phyloP scores from a whole-genome alignment of 2,797 vertebrate species.

The Chaenodraco wilsoni region DNA sequence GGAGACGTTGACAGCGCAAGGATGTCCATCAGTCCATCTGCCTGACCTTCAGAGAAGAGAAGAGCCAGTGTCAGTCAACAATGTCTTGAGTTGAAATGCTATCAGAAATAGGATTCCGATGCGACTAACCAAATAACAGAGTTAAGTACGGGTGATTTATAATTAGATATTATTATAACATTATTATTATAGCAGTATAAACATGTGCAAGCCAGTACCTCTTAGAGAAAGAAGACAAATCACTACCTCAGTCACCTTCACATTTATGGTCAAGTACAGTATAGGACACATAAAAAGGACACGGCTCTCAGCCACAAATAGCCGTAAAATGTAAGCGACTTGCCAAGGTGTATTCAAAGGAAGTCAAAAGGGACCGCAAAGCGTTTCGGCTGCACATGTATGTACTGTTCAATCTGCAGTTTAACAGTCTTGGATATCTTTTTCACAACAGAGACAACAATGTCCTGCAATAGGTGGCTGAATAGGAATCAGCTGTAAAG shows the following conservation, averaged over 20 bases:
- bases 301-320: conserved; percentile 3
- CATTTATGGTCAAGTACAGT: neutral
- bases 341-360: conserved; percentile 10
- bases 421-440: conserved; percentile 42
- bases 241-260: conserved; percentile 29
- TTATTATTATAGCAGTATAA: neutral
- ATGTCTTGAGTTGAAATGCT: neutral
- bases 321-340: conserved; percentile 1
- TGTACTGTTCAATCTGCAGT: neutral
- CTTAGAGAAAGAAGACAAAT: conserved; percentile 20
- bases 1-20: conserved; percentile 42
- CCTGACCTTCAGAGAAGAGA: conserved; percentile 14
- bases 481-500: neutral
- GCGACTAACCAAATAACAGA: neutral
- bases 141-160: neutral
- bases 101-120: neutral
- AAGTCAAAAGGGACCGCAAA: conserved; percentile 8
- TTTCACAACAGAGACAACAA: conserved; percentile 7
- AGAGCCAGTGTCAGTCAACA: neutral
- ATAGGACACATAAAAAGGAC: conserved; percentile 44
- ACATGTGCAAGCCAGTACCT: neutral
- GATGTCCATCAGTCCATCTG: conserved; percentile 45
- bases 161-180: neutral
- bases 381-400: neutral
- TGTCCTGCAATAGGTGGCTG: neutral